These are phyloP conservation scores for Chromis chromis DNA, from an alignment of 2,797 vertebrate species.

Conservation along the genomic window DNA sequence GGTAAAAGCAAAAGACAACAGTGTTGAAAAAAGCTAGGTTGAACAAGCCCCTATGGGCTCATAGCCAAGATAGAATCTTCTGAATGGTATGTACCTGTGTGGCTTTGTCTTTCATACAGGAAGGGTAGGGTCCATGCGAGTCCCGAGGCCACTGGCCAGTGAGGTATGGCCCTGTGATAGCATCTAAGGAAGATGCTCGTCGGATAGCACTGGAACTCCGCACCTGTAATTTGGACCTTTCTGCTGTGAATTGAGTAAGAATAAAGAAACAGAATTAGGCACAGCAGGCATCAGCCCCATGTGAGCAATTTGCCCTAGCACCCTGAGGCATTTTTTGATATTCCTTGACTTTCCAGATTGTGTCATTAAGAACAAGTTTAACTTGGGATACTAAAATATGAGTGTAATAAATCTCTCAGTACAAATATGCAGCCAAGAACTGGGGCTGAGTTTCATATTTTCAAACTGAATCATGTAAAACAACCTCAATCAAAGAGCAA, in stretches of 20 bases:
- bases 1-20: slow-evolving; percentile 6
- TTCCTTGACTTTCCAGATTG: slow-evolving; percentile 18
- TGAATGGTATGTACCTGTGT: slow-evolving; percentile 89
- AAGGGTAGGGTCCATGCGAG: slow-evolving; percentile 90
- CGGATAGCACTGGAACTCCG: slow-evolving; percentile 90
- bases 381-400: not conserved
- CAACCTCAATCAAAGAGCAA: not conserved
- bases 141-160: slow-evolving; percentile 98
- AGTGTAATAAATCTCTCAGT: slow-evolving; percentile 16
- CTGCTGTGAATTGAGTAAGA: slow-evolving; percentile 81
- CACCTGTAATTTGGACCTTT: slow-evolving; percentile 91
- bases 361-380: slow-evolving; percentile 2
- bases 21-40: slow-evolving; percentile 3
- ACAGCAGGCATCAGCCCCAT: not conserved
- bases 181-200: slow-evolving; percentile 93
- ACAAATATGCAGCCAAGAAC: not conserved
- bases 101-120: slow-evolving; percentile 97
- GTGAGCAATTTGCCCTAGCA: slow-evolving; percentile 3
- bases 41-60: not conserved
- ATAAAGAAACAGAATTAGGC: slow-evolving; percentile 37
- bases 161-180: slow-evolving; percentile 96
- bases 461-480: not conserved
- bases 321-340: slow-evolving; percentile 12
- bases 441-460: not conserved
- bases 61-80: not conserved